Percentiles rank a stretch among this genome's conserved stretches.
phyloP scores from a whole-genome alignment of 2,888 invertebrate genomes.

The Leptarthrus brevirostris region DNA sequence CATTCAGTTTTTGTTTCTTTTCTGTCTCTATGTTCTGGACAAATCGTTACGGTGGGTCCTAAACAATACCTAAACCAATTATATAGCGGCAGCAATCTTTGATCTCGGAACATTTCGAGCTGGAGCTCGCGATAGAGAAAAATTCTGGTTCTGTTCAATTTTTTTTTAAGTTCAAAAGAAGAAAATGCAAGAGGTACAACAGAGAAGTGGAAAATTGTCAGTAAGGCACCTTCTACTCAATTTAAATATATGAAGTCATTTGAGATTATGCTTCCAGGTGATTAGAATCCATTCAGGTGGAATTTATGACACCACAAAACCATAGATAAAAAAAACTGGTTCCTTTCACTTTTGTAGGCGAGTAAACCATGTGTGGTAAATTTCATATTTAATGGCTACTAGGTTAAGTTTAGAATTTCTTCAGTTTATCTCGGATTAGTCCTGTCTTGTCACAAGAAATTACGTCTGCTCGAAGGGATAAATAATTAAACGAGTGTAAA shows the following conservation, averaged over 20 bases:
- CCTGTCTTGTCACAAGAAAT: neutral
- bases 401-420: neutral
- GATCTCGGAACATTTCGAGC: conserved; percentile 2
- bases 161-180: neutral
- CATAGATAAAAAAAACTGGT: conserved; percentile 1
- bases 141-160: neutral
- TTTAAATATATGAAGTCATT: conserved; percentile 33
- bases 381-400: neutral
- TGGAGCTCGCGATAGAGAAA: conserved; percentile 9
- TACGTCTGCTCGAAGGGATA: too few relatives aligned
- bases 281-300: conserved; percentile 42
- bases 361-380: neutral
- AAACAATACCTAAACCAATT: conserved; percentile 33
- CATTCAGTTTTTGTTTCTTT: conserved; percentile 9
- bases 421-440: neutral
- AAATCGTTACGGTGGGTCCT: conserved; percentile 36
- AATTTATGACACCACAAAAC: conserved; percentile 23
- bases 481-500: too few relatives aligned
- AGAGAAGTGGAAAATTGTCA: conserved; percentile 27
- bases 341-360: conserved; percentile 22
- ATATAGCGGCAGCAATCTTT: conserved; percentile 19
- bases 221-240: conserved; percentile 10
- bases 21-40: conserved; percentile 20
- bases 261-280: conserved; percentile 35
- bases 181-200: neutral